Base-by-base conservation (phyloP, 2,113 vertebrate species). In the Nymphicus hollandicus region DNA sequence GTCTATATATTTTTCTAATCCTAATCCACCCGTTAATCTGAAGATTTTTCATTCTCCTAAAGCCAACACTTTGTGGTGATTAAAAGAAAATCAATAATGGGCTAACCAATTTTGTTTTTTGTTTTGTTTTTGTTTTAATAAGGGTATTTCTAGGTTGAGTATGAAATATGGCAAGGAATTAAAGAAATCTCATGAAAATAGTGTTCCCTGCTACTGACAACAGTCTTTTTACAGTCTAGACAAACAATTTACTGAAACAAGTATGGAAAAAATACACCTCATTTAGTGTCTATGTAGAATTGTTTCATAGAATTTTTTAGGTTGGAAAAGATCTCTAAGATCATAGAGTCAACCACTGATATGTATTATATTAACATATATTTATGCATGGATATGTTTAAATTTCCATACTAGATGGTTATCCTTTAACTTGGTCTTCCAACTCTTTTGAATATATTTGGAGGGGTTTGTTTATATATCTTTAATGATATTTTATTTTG, bases 11-110 rank as follows among this genome's bases (percentile, higher is more conserved):
- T 93, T 77, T 91, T 88, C 86, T 96, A 87, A 95, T 96, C 91
- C 85, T 95, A 95, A 92, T 91, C 84, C 78, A 43, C 47, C 92
- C 24, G 44, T 88, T 92, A 94, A 19, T 66, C 43, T 77, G 91
- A 95, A 78, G 92, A 81, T 13, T 81, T 90, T 90, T 95, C 80
- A 50, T 69, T 90, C 95, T 97, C 63, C 74, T 86, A 35, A 92
- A 94, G 28, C 66, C n/a, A 74, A 74, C 53, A 46, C 78, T 80
- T 94, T 85, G 52, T 78, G 76, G 24, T 55, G 44, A 74, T 76
- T 96, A 95, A 97, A 97, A 96, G 93, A 93, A 97, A 98, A 97
- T 97, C 84, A 65, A 95, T 96, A 65, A 63, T 35, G 65, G 90
- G 56, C 18, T 83, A 82, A 97, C 37, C 88, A 97, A 96, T 96